These are phyloP conservation scores for Radopholus similis DNA, from an alignment of 1,140 invertebrate genomes.

Conservation along the genomic window DNA sequence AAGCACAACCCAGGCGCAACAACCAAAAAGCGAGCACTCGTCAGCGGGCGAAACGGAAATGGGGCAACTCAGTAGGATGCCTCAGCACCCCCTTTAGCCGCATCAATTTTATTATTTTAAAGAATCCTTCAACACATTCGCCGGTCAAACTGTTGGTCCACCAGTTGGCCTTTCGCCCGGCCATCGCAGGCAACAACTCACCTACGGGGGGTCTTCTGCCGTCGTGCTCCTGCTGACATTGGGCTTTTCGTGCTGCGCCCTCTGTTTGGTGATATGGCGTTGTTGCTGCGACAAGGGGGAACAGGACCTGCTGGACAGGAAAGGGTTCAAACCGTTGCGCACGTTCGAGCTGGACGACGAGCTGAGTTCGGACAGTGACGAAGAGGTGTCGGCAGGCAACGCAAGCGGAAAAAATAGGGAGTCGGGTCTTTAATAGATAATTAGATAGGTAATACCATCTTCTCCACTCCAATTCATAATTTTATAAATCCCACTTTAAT, in stretches of 20 bases:
- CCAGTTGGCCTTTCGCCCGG: too few species aligned
- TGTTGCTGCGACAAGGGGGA: not conserved
- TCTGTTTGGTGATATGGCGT: conserved; percentile 24
- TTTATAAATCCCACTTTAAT: not conserved
- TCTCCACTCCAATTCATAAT: not conserved
- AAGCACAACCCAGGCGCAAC: too few species aligned
- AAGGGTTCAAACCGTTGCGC: conserved; percentile 54
- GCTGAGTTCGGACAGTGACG: conserved; percentile 6
- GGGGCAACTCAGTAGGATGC: too few species aligned
- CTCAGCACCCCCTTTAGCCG: too few species aligned
- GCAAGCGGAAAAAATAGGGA: not conserved
- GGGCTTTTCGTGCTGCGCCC: conserved; percentile 3
- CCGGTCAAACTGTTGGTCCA: too few species aligned
- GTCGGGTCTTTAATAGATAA: not conserved
- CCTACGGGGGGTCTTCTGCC: not conserved
- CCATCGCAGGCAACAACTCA: too few species aligned
- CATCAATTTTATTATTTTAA: too few species aligned
- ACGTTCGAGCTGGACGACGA: conserved; percentile 24
- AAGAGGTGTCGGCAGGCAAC: not conserved
- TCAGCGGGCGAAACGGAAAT: too few species aligned
- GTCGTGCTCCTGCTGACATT: not conserved
- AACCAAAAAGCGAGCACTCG: too few species aligned
- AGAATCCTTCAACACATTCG: too few species aligned
- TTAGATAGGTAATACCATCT: not conserved
- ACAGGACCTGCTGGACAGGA: conserved; percentile 36